Base-by-base conservation (phyloP, 1,140 invertebrate species). In the Megalopta genalis region DNA sequence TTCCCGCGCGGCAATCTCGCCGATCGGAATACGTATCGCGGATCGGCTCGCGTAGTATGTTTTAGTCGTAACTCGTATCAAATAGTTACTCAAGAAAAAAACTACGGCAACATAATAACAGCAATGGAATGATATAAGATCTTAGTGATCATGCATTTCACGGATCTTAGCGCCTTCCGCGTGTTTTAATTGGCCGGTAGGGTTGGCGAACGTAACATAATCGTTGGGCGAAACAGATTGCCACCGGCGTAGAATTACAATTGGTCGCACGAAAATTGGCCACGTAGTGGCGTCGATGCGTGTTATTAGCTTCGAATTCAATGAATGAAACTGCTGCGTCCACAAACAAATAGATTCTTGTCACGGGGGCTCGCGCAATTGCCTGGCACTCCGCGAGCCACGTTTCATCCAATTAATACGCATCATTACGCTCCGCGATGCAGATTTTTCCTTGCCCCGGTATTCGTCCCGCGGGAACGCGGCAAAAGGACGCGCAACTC, bases 251-350 rank as follows among this genome's bases (percentile, higher is more conserved):
- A 16, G n/a, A 54, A 78, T 72, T 57, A 78, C 60, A 57, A 84
- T 84, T 52, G 12, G 60, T 39, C 23, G 66, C 37, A 27, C 57
- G 21, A 69, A 81, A 88, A 87, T 86, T 85, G 67, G 27, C 39
- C 65, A 69, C 75, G 23, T 76, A 57, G 27, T 52, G 39, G 67
- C 65, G 75, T 46, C 84, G 65, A 66, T 59, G 63, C 68, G 71
- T 83, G 83, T 84, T 49, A 83, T 81, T 85, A 80, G 64, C 79
- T 77, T 65, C 65, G 54, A 88, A 86, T 62, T 84, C 72, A 76
- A 77, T 83, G 59, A 86, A 87, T 80, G 81, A 79, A 74, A 79
- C 75, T 80, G 74, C 60, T 74, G 39, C 74, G 76, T 81, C 63
- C 62, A 63, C 72, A 21, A 77, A 82, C 80, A 76, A 83, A 83